phyloP scores from a whole-genome alignment of 2,888 invertebrate genomes.

The Drosophila neotestacea region DNA sequence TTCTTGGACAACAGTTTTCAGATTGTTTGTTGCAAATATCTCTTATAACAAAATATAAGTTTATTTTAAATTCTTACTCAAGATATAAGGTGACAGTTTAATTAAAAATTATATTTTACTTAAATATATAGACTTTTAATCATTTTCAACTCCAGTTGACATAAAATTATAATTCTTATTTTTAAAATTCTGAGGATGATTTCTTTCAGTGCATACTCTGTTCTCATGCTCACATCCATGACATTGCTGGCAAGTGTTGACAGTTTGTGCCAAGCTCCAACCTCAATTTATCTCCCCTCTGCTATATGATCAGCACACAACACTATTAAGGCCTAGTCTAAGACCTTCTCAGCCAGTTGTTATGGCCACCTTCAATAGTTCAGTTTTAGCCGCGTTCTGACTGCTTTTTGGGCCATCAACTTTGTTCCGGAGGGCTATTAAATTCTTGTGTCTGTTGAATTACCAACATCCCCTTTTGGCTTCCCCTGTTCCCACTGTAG shows the following conservation, averaged over 20 bases:
- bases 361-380: slow-evolving; percentile 21
- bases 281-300: background rate
- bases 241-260: slow-evolving; percentile 70
- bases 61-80: no score
- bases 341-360: slow-evolving; percentile 16
- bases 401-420: slow-evolving; percentile 46
- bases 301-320: background rate
- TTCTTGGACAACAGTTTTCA: no score
- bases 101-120: no score
- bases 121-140: no score
- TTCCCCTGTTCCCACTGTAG: background rate
- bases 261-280: slow-evolving; percentile 33
- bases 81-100: no score
- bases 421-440: slow-evolving; percentile 56
- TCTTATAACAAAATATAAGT: no score
- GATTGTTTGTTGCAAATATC: no score
- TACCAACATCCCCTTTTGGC: slow-evolving; percentile 12
- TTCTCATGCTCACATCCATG: slow-evolving; percentile 58
- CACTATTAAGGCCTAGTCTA: slow-evolving; percentile 32
- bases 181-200: background rate
- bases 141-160: no score
- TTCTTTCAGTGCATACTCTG: slow-evolving; percentile 30
- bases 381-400: slow-evolving; percentile 1
- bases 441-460: slow-evolving; percentile 60
- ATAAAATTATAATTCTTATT: no score